Base-by-base conservation (phyloP, 2,888 invertebrate species). In the Rutpela maculata region DNA sequence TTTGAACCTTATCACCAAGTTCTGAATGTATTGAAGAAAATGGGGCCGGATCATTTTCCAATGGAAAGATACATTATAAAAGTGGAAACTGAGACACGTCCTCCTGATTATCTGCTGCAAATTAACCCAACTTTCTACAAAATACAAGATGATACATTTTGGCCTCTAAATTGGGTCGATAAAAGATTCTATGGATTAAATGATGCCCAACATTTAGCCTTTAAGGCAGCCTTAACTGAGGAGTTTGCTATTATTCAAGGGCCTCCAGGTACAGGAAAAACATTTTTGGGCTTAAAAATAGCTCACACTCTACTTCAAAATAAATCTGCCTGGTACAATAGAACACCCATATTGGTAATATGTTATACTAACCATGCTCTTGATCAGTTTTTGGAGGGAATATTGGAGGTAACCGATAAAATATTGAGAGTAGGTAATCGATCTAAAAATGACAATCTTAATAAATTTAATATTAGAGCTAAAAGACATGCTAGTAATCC, bases 241-340 rank as follows among this genome's bases (percentile, higher is more conserved):
- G 94, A 96, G 89, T 93, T 97, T 80, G 93, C 93, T 0, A 91
- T 96, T 0, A 95, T 97, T 78, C 97, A 97, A 91, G 97, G 97
- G 0, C 97, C 97, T 0, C 97, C 97, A 0, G 97, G 97, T 1
- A 97, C 97, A 0, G 97, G 97, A 0, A 97, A 97, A 91, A 96
- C 97, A 0, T 95, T 92, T 87, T 88, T 97, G 78, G 96, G 96
- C 0, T 90, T 95, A 38, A 94, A 95, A 91, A 93, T 97, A 19
- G 93, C 95, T 0, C 90, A 93, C 73, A 92, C 93, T 0, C 86
- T 97, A 26, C 88, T 96, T 1, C 88, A 91, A 76, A 96, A 95
- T 86, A 80, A 82, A 15, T 35, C 80, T 0, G 38, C 79, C 1
- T 91, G 91, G 91, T 87, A 86, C 35, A 77, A 80, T 5, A 81